Conservation (phyloP, 1,140 invertebrate genomes). For the Andrena cerasifolii region DNA sequence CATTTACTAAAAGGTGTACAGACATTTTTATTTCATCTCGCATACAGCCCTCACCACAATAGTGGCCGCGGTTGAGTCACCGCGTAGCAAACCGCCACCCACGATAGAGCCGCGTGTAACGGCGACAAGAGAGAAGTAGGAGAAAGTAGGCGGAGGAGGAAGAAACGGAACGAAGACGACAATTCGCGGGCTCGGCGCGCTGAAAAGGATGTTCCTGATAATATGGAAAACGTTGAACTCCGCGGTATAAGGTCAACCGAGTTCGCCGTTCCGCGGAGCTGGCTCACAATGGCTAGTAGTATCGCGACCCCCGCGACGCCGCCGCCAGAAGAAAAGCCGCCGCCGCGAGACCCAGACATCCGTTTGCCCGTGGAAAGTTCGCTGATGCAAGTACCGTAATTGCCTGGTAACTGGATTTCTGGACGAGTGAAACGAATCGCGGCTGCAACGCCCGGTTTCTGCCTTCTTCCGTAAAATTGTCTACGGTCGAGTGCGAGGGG, state of each 20-base stretch:
- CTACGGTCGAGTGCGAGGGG: no score
- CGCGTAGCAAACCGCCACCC: slow-evolving; percentile 33
- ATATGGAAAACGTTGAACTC: slow-evolving; percentile 67
- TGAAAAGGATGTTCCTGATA: slow-evolving; percentile 76
- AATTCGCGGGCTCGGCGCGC: slow-evolving; percentile 70
- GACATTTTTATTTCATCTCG: no score
- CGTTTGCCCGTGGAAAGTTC: neutral
- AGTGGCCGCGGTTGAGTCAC: slow-evolving; percentile 59
- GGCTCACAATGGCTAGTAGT: slow-evolving; percentile 43
- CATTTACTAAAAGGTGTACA: no score
- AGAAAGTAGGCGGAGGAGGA: neutral
- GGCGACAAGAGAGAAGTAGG: slow-evolving; percentile 7
- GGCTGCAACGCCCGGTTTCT: neutral
- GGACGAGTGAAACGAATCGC: slow-evolving; percentile 1
- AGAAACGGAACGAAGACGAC: slow-evolving; percentile 19
- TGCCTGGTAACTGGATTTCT: slow-evolving; percentile 9
- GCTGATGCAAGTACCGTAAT: slow-evolving; percentile 28
- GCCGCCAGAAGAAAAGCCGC: slow-evolving; percentile 14
- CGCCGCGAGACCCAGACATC: neutral
- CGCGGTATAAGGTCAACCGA: slow-evolving; percentile 49
- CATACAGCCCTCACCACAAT: no score
- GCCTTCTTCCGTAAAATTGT: neutral
- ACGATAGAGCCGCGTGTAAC: slow-evolving; percentile 24
- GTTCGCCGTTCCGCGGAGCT: slow-evolving; percentile 28
- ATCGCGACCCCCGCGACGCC: neutral